phyloP scores from a whole-genome alignment of 2,888 invertebrate genomes.

The Drosophila siamana region DNA sequence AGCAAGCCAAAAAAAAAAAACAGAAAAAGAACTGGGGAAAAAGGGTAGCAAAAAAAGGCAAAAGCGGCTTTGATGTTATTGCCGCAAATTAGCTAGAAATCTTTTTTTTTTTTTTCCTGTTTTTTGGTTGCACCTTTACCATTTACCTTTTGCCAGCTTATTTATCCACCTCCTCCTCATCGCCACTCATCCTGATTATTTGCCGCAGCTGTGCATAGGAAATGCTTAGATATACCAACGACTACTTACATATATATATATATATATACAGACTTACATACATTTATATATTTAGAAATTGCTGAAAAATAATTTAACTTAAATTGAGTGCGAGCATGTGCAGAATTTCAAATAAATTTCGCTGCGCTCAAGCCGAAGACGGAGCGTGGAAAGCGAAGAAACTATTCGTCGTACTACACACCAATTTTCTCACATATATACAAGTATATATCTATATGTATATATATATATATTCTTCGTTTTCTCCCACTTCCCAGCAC shows the following conservation, averaged over 20 bases:
- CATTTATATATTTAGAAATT: constrained; percentile 47
- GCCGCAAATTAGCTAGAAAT: constrained; percentile 80
- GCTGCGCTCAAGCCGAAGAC: constrained; percentile 12
- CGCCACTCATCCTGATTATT: constrained; percentile 32
- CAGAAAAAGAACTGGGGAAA: constrained; percentile 20
- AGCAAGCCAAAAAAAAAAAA: constrained; percentile 30
- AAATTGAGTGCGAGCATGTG: constrained; percentile 77
- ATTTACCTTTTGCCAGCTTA: constrained; percentile 60
- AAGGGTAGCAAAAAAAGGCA: constrained; percentile 48
- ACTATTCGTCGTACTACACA: neutral
- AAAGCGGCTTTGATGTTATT: constrained; percentile 78
- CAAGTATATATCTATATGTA: no score
- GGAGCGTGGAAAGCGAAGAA: neutral
- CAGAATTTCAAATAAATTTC: constrained; percentile 70
- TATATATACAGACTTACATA: constrained; percentile 29
- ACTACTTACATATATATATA: neutral
- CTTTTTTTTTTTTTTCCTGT: constrained; percentile 71
- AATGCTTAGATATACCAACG: constrained; percentile 4
- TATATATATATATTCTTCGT: constrained; percentile 33
- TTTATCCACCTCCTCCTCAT: neutral
- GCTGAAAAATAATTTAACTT: constrained; percentile 73
- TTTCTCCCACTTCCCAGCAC: constrained; percentile 14
- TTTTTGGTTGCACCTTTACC: constrained; percentile 54
- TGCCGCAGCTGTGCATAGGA: constrained; percentile 44
- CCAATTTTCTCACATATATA: constrained; percentile 27